Percentiles rank a stretch among this genome's conserved stretches.
These are phyloP conservation scores for Drosophila pullipes DNA, from an alignment of 2,888 invertebrate genomes.

Conservation along the genomic window DNA sequence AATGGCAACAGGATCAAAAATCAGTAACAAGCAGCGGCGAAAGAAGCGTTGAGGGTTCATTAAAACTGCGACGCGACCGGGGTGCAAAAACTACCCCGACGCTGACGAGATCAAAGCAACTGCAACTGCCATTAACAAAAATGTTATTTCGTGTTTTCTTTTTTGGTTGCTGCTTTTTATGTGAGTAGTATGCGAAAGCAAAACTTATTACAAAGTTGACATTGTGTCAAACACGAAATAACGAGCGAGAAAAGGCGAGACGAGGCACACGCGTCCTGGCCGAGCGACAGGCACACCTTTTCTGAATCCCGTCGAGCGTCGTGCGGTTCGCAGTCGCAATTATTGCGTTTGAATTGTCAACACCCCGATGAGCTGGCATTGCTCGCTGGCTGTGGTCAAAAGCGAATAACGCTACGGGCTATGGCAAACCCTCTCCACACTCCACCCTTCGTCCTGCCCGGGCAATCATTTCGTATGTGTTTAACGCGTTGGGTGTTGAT, in stretches of 20 bases:
- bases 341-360: constrained; percentile 82
- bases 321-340: constrained; percentile 74
- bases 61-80: constrained; percentile 59
- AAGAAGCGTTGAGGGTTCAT: constrained; percentile 68
- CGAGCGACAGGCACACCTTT: constrained; percentile 63
- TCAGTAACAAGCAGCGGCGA: constrained; percentile 59
- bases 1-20: constrained; percentile 77
- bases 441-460: constrained; percentile 16
- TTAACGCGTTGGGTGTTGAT: constrained; percentile 79
- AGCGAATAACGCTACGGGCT: constrained; percentile 68
- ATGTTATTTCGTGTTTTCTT: constrained; percentile 11
- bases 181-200: constrained; percentile 44
- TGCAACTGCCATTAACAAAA: constrained; percentile 64
- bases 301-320: constrained; percentile 50
- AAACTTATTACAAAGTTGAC: constrained; percentile 82
- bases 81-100: constrained; percentile 64
- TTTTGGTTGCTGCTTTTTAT: constrained; percentile 22
- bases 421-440: constrained; percentile 10
- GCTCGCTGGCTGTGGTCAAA: constrained; percentile 68
- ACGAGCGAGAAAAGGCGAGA: constrained; percentile 43
- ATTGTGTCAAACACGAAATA: constrained; percentile 81
- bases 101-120: constrained; percentile 70
- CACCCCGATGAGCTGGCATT: constrained; percentile 64
- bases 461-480: constrained; percentile 64
- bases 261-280: constrained; percentile 45